Percentiles rank a stretch among this genome's conserved stretches.
Evolutionary conservation across 2,113 vertebrate species (phyloP).

Genomic region (Chauna torquata): DNA sequence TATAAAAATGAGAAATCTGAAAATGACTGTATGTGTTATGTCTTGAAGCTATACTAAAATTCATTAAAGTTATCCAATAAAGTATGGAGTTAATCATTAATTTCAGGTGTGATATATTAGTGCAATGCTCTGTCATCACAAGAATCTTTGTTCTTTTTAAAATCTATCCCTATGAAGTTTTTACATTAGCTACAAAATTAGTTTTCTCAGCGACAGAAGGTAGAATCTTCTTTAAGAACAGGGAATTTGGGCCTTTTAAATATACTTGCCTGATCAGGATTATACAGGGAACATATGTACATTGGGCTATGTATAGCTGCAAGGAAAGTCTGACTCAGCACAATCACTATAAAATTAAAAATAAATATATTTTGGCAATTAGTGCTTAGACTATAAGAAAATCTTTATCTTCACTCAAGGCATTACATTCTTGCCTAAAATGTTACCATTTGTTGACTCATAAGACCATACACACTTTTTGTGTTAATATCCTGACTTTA

Average conservation of each 20-base stretch:
- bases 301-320: background rate
- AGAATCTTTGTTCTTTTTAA: constrained; percentile 33
- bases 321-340: background rate
- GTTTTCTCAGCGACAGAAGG: background rate
- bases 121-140: constrained; percentile 27
- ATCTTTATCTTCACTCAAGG: background rate
- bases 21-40: constrained; percentile 55
- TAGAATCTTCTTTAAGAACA: background rate
- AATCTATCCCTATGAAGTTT: constrained; percentile 18
- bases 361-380: background rate
- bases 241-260: background rate
- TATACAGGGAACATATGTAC: background rate
- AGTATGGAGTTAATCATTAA: constrained; percentile 55
- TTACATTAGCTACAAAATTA: constrained; percentile 10
- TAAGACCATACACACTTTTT: rapidly evolving
- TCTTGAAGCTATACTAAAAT: constrained; percentile 52
- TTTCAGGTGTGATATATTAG: constrained; percentile 54
- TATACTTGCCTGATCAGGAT: background rate
- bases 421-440: background rate
- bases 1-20: constrained; percentile 70
- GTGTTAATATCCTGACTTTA: background rate
- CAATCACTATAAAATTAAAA: background rate
- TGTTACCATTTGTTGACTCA: background rate
- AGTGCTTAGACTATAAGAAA: background rate
- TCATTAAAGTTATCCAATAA: constrained; percentile 63